Base-by-base conservation (phyloP, 2,113 vertebrate species). In the Cricetomys ansorgei region DNA sequence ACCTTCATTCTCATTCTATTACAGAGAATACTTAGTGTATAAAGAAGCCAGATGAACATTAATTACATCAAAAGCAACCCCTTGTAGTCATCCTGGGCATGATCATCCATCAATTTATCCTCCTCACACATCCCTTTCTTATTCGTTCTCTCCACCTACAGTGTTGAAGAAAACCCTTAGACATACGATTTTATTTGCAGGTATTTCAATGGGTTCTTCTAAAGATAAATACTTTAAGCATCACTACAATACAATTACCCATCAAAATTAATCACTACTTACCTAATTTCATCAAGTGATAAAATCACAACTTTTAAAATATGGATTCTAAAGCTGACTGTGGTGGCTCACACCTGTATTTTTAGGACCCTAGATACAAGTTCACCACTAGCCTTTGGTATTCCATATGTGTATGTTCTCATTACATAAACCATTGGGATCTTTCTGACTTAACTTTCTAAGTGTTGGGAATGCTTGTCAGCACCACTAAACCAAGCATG, bases 241-340 rank as follows among this genome's bases (percentile, higher is more conserved):
- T 84, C 72, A 72, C 34, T 37, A 57, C 0, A 88, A 77, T 81
- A 75, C 1, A 3, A 69, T 57, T 69, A 72, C n/a, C 15, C 16
- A 72, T 7, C 34, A 65, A 93, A 92, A 94, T 70, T 83, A 85
- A 88, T 27, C 19, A 70, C 83, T 88, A 50, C 72, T 73, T 94
- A 7, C 11, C 5, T 72, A 92, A 65, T 50, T 83, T 64, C 80
- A 79, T 37, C 59, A 80, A 90, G 4, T 84, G 0, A 79, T 67
- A 55, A 92, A 73, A 79, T n/a, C 13, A 88, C 5, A 34, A 16
- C 5, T 55, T 79, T 79, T 3, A 55, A 77, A 77, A 50, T 3
- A 34, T 37, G 21, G 21, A 53, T 53, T 55, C 31, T 79, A 34
- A 7, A 55, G 34, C 7, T 7, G 16, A 55, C 3, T 50, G 31